These are phyloP conservation scores for Deroplatys truncata DNA, from an alignment of 2,888 invertebrate genomes.

Conservation along the genomic window DNA sequence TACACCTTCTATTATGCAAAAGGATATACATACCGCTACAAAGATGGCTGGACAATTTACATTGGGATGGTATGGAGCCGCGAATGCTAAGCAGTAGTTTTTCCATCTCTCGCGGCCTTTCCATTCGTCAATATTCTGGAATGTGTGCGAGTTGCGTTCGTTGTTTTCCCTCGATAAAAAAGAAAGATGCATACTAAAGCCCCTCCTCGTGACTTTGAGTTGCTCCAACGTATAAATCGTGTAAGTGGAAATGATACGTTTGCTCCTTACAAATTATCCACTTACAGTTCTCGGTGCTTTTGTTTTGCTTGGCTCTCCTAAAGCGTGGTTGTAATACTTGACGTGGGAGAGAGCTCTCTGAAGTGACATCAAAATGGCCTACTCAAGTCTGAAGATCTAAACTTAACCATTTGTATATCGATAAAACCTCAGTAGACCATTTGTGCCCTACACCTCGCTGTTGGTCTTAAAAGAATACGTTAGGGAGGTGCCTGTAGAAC, in stretches of 20 bases:
- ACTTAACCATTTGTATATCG: no score
- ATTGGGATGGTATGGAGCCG: background rate
- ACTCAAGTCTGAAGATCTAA: background rate
- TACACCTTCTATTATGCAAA: background rate
- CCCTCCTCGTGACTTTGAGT: background rate
- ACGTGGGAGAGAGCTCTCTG: background rate
- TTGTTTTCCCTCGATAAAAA: background rate
- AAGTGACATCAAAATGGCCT: background rate
- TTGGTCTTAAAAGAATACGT: no score
- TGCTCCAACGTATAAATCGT: background rate
- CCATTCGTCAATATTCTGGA: conserved; percentile 6
- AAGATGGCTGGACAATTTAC: conserved; percentile 16
- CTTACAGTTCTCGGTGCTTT: background rate
- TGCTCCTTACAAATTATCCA: background rate
- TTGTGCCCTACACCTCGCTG: no score
- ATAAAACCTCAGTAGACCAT: no score
- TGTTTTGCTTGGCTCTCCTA: background rate
- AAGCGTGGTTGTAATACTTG: background rate
- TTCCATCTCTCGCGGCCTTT: background rate
- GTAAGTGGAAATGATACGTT: background rate
- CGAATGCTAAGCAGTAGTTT: background rate
- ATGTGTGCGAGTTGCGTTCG: background rate
- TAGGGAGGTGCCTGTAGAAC: no score
- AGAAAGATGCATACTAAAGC: background rate
- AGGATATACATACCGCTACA: background rate